Conservation (phyloP, 2,888 invertebrate species). For the Drosophila neutralis region DNA sequence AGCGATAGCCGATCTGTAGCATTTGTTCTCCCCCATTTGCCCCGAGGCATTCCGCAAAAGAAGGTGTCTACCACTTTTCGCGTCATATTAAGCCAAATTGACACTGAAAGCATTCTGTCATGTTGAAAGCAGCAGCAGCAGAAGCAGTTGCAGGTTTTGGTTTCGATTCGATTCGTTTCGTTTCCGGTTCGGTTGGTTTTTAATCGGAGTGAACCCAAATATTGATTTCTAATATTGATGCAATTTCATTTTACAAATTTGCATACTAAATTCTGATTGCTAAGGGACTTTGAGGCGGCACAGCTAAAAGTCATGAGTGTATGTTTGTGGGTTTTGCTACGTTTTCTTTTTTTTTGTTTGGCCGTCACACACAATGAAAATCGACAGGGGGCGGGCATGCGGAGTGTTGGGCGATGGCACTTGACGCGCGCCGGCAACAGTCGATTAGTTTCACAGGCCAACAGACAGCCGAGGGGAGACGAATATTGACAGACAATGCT, state of each 20-base stretch:
- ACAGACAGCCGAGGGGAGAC: constrained; percentile 8
- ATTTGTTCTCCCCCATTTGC: constrained; percentile 1
- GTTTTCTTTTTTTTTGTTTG: constrained; percentile 43
- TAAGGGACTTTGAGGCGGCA: constrained; percentile 76
- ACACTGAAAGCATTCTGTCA: constrained; percentile 69
- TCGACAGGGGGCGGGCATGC: constrained; percentile 28
- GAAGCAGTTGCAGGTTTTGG: not conserved
- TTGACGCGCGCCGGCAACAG: constrained; percentile 78
- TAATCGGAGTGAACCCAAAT: constrained; percentile 64
- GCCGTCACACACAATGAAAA: constrained; percentile 67
- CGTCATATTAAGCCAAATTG: constrained; percentile 64
- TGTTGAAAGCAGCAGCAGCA: constrained; percentile 19
- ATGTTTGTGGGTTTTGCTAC: constrained; percentile 25
- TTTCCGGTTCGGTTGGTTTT: constrained; percentile 52
- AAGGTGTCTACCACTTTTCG: constrained; percentile 50
- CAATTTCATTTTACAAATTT: constrained; percentile 81
- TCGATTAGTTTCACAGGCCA: constrained; percentile 69
- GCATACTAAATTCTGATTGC: constrained; percentile 82
- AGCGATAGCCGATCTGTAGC: constrained; percentile 15
- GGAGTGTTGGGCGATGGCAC: constrained; percentile 52
- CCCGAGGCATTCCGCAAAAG: not conserved
- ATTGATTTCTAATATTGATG: constrained; percentile 82
- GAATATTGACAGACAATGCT: constrained; percentile 71
- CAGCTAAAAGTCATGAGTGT: constrained; percentile 50
- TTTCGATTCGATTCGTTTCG: constrained; percentile 8